A percentile compares a stretch with the other conserved stretches of the same genome.
phyloP scores from a whole-genome alignment of 2,113 vertebrate species.

The Onychostoma macrolepis region DNA sequence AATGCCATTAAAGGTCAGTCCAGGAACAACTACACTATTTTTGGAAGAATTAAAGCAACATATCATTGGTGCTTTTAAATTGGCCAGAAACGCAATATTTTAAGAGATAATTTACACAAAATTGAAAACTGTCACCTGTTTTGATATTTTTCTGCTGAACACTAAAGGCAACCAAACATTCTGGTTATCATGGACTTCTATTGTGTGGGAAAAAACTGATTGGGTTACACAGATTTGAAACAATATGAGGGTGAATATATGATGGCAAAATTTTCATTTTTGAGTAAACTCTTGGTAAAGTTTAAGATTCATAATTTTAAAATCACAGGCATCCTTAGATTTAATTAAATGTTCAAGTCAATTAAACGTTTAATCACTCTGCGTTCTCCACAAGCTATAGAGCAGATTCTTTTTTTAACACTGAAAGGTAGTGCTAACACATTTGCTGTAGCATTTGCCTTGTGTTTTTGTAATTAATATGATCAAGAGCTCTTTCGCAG shows the following conservation, averaged over 20 bases:
- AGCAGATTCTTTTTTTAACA: background rate
- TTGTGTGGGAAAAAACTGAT: background rate
- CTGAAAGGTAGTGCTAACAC: background rate
- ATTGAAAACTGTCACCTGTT: background rate
- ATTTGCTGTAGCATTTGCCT: background rate
- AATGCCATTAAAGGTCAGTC: background rate
- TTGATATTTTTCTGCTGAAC: background rate
- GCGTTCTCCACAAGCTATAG: background rate
- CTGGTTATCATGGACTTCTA: background rate
- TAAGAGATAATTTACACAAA: background rate
- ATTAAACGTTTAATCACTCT: slow-evolving; percentile 7
- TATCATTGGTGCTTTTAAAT: background rate
- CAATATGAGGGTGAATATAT: background rate
- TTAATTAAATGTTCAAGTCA: background rate
- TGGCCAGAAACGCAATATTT: background rate
- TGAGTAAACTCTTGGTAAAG: too few relatives aligned
- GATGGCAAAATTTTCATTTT: background rate
- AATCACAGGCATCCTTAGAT: background rate
- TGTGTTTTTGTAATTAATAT: slow-evolving; percentile 13
- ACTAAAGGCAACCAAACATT: background rate
- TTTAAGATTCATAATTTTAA: too few relatives aligned
- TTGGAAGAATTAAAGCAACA: background rate
- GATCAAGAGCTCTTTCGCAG: background rate
- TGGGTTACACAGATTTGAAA: background rate
- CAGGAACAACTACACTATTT: background rate